A percentile compares a stretch with the other conserved stretches of the same genome.
These are phyloP conservation scores for Formica aserva DNA, from an alignment of 2,888 invertebrate genomes.

Conservation along the genomic window DNA sequence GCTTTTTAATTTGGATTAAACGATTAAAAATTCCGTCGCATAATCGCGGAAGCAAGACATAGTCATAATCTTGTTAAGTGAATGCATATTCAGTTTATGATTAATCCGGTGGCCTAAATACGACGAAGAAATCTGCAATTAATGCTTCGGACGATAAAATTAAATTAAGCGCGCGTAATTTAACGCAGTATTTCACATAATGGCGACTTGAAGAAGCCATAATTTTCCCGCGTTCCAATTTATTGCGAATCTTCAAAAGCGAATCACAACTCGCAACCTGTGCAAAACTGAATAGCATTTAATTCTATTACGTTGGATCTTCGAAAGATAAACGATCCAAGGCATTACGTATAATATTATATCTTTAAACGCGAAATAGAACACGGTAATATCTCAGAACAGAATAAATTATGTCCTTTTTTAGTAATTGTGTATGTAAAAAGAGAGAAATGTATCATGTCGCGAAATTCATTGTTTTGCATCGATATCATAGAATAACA, in stretches of 20 bases:
- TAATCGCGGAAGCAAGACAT: not conserved
- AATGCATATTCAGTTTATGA: constrained; percentile 7
- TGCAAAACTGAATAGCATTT: constrained; percentile 74
- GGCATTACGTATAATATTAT: not conserved
- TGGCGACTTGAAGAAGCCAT: constrained; percentile 12
- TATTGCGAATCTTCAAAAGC: constrained; percentile 34
- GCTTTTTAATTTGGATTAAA: not conserved
- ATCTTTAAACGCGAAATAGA: not conserved
- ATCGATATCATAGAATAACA: not conserved
- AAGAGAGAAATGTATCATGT: not conserved
- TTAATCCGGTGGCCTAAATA: constrained; percentile 12
- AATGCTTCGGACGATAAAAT: not conserved
- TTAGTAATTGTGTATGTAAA: not conserved
- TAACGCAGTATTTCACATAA: not conserved
- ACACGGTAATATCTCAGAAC: not conserved
- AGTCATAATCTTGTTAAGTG: not conserved
- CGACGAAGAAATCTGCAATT: constrained; percentile 5
- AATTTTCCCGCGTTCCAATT: constrained; percentile 26
- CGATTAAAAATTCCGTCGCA: constrained; percentile 12
- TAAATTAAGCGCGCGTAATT: constrained; percentile 16
- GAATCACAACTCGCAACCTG: constrained; percentile 67
- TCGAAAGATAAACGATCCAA: constrained; percentile 62
- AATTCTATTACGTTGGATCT: constrained; percentile 77
- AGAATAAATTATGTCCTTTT: not conserved
- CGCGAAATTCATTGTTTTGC: not conserved